Percentiles rank a stretch among this genome's conserved stretches.
phyloP scores from a whole-genome alignment of 2,888 invertebrate species.

The Hydriomena furcata region DNA sequence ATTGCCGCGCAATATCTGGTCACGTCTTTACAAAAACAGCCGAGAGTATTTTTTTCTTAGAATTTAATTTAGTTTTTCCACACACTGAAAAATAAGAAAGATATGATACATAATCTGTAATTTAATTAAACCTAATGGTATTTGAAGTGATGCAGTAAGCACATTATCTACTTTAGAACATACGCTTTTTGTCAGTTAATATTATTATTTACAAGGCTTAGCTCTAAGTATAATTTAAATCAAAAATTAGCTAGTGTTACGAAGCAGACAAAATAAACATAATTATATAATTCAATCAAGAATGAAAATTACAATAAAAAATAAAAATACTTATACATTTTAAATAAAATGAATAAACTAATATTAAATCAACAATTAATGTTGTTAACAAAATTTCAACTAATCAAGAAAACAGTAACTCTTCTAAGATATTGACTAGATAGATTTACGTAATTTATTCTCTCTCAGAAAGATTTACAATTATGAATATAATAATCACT shows the following conservation, averaged over 20 bases:
- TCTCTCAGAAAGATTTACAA: constrained; percentile 14
- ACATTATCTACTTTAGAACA: constrained; percentile 79
- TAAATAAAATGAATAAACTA: no score
- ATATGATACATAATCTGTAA: no score
- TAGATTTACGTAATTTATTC: constrained; percentile 6
- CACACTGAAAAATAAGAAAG: no score
- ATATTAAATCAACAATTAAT: no score
- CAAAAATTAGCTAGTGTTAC: not conserved
- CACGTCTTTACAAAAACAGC: no score
- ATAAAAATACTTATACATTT: no score
- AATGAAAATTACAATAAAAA: no score
- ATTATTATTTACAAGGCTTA: constrained; percentile 48
- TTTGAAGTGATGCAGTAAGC: constrained; percentile 46
- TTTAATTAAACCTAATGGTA: constrained; percentile 1
- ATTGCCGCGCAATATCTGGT: no score
- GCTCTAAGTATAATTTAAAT: constrained; percentile 5
- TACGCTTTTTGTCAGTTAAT: constrained; percentile 70
- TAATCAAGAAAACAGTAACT: not conserved
- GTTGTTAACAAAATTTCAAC: not conserved
- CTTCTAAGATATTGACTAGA: not conserved
- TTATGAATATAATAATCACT: not conserved
- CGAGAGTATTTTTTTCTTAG: no score
- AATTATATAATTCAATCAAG: no score
- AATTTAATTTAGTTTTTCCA: no score
- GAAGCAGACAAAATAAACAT: no score